Base-by-base conservation (phyloP, 2,888 invertebrate genomes). In the Agelastica alni region DNA sequence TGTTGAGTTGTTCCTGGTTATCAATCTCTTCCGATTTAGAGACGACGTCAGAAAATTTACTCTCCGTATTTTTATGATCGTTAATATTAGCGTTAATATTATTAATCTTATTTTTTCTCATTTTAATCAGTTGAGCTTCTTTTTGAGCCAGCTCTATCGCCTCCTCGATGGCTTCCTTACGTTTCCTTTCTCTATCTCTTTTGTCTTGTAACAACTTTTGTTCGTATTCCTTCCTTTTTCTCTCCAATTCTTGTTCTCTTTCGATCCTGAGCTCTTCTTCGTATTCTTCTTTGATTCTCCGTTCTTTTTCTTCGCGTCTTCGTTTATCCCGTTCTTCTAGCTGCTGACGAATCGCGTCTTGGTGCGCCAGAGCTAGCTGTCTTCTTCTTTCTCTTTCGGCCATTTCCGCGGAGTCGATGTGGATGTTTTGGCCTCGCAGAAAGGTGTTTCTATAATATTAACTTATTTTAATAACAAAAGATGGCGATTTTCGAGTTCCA, bases 361-460 rank as follows among this genome's bases (percentile, higher is more conserved):
- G 96, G 63, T 93, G 85, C 72, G 92, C 93, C 57, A 92, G 75
- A 0, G 93, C 93, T 75, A 89, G 88, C 59, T 91, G 86, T 17
- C 93, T 83, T 75, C 87, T 89, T 54, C 85, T 82, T 77, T 93
- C 92, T 61, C 92, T 81, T 75, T 95, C 92, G 5, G 88, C 88
- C 64, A 89, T 79, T 47, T 90, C 85, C 61, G 85, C 83, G 1
- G 90, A 87, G 72, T 94, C 93, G 51, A 93, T 73, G 0, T 88
- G 90, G 10, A 87, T 86, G 76, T 93, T 93, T 78, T 94, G 94
- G 5, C 95, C 95, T 61, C 93, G 81, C 37, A 93, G 77, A 76
- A 86, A 89, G 32, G 88, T 87, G 26, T 42, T 53, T 59, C 82
- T 83, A 45, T 71, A 79, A 59, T 43, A 51, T 20, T 36, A 51